phyloP scores from a whole-genome alignment of 1,140 invertebrate species.

The Neuroterus valhalla region DNA sequence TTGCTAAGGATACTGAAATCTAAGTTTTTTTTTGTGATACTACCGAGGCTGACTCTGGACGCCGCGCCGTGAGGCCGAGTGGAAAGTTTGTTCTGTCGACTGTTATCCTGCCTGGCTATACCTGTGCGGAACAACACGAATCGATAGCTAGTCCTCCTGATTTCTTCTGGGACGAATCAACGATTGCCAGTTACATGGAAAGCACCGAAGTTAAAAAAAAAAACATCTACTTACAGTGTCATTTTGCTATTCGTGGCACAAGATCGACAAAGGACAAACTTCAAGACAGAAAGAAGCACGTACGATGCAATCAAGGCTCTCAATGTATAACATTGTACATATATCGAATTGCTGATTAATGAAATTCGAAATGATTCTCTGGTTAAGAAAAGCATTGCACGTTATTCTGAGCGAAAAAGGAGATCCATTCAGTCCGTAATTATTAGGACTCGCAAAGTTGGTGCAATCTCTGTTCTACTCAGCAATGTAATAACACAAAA shows the following conservation, averaged over 20 bases:
- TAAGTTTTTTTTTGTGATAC: constrained; percentile 75
- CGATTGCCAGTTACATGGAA: constrained; percentile 41
- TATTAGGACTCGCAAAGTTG: constrained; percentile 34
- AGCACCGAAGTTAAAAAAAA: constrained; percentile 11
- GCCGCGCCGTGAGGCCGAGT: constrained; percentile 20
- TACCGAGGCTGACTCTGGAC: constrained; percentile 48
- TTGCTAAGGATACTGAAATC: constrained; percentile 87
- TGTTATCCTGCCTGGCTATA: constrained; percentile 42
- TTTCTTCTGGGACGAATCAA: constrained; percentile 45
- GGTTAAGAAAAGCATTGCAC: not conserved
- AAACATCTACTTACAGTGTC: constrained; percentile 36
- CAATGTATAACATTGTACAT: not conserved
- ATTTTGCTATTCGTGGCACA: no score
- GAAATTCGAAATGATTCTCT: constrained; percentile 1
- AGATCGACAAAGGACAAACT: no score
- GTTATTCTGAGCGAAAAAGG: constrained; percentile 35
- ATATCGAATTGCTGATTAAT: not conserved
- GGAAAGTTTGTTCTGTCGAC: constrained; percentile 47
- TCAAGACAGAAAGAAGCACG: no score
- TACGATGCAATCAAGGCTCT: no score
- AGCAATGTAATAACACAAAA: not conserved
- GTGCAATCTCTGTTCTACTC: constrained; percentile 49
- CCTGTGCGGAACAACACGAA: constrained; percentile 46
- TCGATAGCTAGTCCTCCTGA: constrained; percentile 51
- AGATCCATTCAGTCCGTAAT: constrained; percentile 24